These are phyloP conservation scores for Pycnonotus jocosus DNA, from an alignment of 2,113 vertebrate genomes.

Conservation along the genomic window DNA sequence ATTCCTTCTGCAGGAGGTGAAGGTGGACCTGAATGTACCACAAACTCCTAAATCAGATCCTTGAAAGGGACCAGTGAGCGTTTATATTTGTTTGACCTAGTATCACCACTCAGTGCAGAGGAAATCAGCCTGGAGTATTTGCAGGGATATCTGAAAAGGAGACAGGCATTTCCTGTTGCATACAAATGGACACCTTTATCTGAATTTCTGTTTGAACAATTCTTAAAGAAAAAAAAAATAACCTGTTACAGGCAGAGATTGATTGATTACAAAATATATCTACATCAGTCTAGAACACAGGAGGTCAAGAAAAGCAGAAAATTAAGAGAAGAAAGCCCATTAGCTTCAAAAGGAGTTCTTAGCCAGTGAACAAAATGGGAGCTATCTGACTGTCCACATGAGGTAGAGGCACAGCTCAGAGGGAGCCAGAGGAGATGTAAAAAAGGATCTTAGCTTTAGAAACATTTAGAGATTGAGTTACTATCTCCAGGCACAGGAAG, in stretches of 20 bases:
- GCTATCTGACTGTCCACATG: neutral
- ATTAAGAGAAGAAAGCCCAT: neutral
- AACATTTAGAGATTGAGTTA: neutral
- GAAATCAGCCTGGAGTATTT: slow-evolving; percentile 62
- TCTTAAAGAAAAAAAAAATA: slow-evolving; percentile 59
- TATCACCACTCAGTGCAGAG: neutral
- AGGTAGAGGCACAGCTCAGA: neutral
- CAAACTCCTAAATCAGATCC: neutral
- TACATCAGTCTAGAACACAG: slow-evolving; percentile 47
- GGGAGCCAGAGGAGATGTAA: neutral
- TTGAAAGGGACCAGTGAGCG: neutral
- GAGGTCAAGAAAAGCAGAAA: slow-evolving; percentile 56
- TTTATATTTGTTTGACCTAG: neutral
- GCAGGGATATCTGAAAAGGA: slow-evolving; percentile 69
- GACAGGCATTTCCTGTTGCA: slow-evolving; percentile 71
- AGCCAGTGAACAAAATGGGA: neutral
- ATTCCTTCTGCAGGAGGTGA: neutral
- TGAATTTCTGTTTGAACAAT: slow-evolving; percentile 76
- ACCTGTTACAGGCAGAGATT: slow-evolving; percentile 56
- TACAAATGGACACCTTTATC: slow-evolving; percentile 74
- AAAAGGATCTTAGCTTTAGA: neutral
- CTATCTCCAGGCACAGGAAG: neutral
- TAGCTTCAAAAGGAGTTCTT: neutral
- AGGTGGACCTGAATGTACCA: neutral
- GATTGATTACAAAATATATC: slow-evolving; percentile 69